Conservation (phyloP, 2,888 invertebrate species). For the Chrysolina oricalcia region DNA sequence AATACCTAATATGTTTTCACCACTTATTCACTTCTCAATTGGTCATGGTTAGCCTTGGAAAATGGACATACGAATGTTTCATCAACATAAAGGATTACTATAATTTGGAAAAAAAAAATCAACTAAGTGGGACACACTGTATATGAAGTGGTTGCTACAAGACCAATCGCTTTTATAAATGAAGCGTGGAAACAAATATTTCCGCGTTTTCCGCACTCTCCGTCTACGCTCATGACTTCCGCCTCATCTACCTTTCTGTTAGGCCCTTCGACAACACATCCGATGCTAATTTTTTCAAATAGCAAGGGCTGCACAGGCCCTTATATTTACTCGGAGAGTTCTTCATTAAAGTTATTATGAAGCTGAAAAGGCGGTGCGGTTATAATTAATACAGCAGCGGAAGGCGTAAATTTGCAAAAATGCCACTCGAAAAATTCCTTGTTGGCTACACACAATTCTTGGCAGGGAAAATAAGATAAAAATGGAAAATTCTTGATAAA, state of each 20-base stretch:
- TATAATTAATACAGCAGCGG: slow-evolving; percentile 54
- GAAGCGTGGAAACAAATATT: too few relatives aligned
- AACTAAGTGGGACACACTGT: too few relatives aligned
- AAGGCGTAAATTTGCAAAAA: slow-evolving; percentile 48
- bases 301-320: slow-evolving; percentile 49
- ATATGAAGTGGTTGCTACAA: too few relatives aligned
- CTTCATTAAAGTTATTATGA: slow-evolving; percentile 64
- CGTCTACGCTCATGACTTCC: slow-evolving; percentile 22
- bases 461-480: neutral
- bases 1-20: too few relatives aligned
- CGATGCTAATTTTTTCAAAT: slow-evolving; percentile 58
- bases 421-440: slow-evolving; percentile 42
- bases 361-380: slow-evolving; percentile 55
- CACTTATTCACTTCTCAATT: too few relatives aligned
- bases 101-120: too few relatives aligned
- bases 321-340: slow-evolving; percentile 57
- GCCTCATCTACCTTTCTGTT: slow-evolving; percentile 32
- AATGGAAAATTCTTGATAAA: neutral
- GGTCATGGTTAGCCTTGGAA: too few relatives aligned
- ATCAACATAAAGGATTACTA: too few relatives aligned
- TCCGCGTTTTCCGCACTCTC: too few relatives aligned
- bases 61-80: too few relatives aligned
- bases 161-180: too few relatives aligned
- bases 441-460: slow-evolving; percentile 34
- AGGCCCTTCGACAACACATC: slow-evolving; percentile 54